Conservation (phyloP, 2,888 invertebrate species). For the Artemia sinica region DNA sequence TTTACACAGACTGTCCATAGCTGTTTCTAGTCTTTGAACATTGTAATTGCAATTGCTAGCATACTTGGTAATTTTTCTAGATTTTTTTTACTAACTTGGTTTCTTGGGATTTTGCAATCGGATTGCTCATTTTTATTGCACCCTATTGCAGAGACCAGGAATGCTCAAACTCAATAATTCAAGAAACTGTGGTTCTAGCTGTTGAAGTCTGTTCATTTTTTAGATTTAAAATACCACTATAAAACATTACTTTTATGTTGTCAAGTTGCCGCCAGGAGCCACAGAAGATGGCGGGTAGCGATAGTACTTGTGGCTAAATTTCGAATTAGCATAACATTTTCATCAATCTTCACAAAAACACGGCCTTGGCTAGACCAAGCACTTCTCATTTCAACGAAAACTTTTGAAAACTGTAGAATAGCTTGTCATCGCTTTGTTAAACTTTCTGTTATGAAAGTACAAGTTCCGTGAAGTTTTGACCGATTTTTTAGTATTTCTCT, state of each 20-base stretch:
- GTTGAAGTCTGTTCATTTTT: no score
- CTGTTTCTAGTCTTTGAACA: neutral
- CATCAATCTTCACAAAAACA: no score
- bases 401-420: no score
- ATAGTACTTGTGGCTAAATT: no score
- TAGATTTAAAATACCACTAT: no score
- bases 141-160: neutral
- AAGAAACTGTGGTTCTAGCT: neutral
- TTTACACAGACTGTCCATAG: neutral
- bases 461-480: no score
- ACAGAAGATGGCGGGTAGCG: neutral
- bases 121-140: neutral
- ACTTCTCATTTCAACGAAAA: no score
- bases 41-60: constrained; percentile 4
- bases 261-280: neutral
- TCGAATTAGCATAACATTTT: no score
- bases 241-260: neutral
- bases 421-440: no score
- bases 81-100: neutral
- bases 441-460: no score
- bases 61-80: neutral
- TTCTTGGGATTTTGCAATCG: neutral
- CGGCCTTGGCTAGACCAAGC: no score
- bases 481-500: no score
- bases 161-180: neutral